Percentiles rank a stretch among this genome's conserved stretches.
Conservation (phyloP, 2,888 invertebrate species). For the Erannis defoliaria region DNA sequence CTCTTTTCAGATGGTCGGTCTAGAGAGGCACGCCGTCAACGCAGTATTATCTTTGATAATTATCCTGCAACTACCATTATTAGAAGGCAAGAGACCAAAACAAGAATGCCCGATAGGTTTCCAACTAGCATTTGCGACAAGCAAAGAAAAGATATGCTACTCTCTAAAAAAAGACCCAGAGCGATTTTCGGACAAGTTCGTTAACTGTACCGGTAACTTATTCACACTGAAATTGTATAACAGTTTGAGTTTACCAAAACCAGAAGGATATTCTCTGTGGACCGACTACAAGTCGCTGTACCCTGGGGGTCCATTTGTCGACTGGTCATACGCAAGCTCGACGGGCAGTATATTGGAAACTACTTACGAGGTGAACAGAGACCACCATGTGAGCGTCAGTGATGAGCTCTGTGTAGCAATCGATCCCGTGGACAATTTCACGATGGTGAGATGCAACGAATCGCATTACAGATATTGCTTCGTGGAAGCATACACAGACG, state of each 20-base stretch:
- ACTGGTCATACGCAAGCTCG: constrained; percentile 69
- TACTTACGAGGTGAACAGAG: constrained; percentile 60
- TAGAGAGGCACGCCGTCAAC: constrained; percentile 45
- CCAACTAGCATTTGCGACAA: constrained; percentile 55
- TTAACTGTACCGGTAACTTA: constrained; percentile 72
- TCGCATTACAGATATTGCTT: constrained; percentile 75
- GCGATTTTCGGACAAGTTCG: constrained; percentile 66
- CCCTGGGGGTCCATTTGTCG: constrained; percentile 76
- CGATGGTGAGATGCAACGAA: constrained; percentile 68
- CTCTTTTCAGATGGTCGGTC: constrained; percentile 65
- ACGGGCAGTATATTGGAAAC: constrained; percentile 59
- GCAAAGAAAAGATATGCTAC: constrained; percentile 64
- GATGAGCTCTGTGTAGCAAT: constrained; percentile 71
- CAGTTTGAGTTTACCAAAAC: constrained; percentile 60
- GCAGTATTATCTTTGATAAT: constrained; percentile 49
- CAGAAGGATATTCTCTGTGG: constrained; percentile 66
- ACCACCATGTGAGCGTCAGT: constrained; percentile 52
- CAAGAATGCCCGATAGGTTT: constrained; percentile 74
- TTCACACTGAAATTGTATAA: constrained; percentile 65
- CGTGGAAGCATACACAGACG: constrained; percentile 63
- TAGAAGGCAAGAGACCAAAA: constrained; percentile 51
- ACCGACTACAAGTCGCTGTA: constrained; percentile 75
- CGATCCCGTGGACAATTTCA: constrained; percentile 65
- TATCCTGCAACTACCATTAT: constrained; percentile 47
- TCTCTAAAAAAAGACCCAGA: constrained; percentile 73